phyloP scores from a whole-genome alignment of 2,888 invertebrate genomes.

The Trichopoda pennipes region DNA sequence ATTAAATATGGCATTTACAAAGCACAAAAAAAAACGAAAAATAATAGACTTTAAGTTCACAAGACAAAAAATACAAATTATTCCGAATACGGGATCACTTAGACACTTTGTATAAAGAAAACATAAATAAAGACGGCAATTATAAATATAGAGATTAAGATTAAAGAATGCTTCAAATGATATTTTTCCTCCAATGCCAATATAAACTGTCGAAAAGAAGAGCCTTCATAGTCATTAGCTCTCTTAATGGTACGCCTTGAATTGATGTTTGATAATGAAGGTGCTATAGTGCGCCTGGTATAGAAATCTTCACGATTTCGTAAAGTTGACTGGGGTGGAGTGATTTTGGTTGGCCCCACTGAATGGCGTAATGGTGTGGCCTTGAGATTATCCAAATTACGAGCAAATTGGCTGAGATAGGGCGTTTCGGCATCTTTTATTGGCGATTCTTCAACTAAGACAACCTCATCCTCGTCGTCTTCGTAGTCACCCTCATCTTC shows the following conservation, averaged over 20 bases:
- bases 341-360: slow-evolving; percentile 58
- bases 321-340: slow-evolving; percentile 43
- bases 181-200: slow-evolving; percentile 75
- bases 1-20: no score
- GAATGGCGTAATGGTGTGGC: slow-evolving; percentile 71
- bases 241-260: slow-evolving; percentile 55
- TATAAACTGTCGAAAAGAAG: slow-evolving; percentile 73
- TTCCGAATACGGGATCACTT: not conserved
- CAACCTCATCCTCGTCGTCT: slow-evolving; percentile 60
- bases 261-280: slow-evolving; percentile 38
- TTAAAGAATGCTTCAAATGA: slow-evolving; percentile 75
- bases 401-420: slow-evolving; percentile 75
- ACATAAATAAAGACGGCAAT: slow-evolving; percentile 75
- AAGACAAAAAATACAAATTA: slow-evolving; percentile 1
- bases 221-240: slow-evolving; percentile 50
- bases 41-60: not conserved
- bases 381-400: slow-evolving; percentile 73
- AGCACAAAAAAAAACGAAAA: not conserved
- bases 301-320: slow-evolving; percentile 67
- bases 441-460: slow-evolving; percentile 62
- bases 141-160: slow-evolving; percentile 71
- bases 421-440: slow-evolving; percentile 71
- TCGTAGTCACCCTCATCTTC: slow-evolving; percentile 69
- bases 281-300: slow-evolving; percentile 71
- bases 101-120: slow-evolving; percentile 67